Evolutionary conservation across 1,140 invertebrate species (phyloP).

Genomic region (Habropoda laboriosa): DNA sequence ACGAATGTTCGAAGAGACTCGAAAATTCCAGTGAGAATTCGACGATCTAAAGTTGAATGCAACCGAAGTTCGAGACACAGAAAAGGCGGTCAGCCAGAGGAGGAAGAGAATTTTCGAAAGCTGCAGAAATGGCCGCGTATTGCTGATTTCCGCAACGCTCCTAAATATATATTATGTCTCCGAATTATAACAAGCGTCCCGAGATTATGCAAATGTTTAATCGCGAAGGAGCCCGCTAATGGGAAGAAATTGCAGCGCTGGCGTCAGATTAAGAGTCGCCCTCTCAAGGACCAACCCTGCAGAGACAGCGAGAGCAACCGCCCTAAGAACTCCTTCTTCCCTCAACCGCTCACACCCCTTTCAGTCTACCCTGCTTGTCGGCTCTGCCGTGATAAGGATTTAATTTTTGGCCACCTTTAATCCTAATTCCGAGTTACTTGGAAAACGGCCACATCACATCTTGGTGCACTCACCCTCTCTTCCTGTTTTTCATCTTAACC

Average conservation of each 20-base stretch:
- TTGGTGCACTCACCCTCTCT: neutral
- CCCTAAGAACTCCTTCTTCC: slow-evolving; percentile 61
- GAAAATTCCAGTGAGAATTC: too few relatives aligned
- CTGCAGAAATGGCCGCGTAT: slow-evolving; percentile 46
- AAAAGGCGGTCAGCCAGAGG: too few relatives aligned
- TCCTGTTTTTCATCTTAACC: slow-evolving; percentile 14
- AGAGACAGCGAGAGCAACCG: slow-evolving; percentile 43
- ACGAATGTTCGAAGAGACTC: too few relatives aligned
- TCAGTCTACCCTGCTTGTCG: slow-evolving; percentile 63
- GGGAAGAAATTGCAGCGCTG: slow-evolving; percentile 81
- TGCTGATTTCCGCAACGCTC: slow-evolving; percentile 47
- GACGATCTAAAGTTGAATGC: too few relatives aligned
- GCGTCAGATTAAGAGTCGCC: slow-evolving; percentile 78
- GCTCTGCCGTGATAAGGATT: slow-evolving; percentile 76
- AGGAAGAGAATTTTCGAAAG: slow-evolving; percentile 28
- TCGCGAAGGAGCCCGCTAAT: slow-evolving; percentile 77
- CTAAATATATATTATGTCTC: slow-evolving; percentile 66
- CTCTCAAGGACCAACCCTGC: slow-evolving; percentile 51
- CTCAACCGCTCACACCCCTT: slow-evolving; percentile 63
- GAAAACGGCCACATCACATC: slow-evolving; percentile 36
- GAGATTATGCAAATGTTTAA: slow-evolving; percentile 82
- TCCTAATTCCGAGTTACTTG: slow-evolving; percentile 75
- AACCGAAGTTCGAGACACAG: too few relatives aligned
- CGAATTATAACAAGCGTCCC: slow-evolving; percentile 70
- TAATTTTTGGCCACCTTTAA: slow-evolving; percentile 80